Base-by-base conservation (phyloP, 2,888 invertebrate genomes). In the Bimastos eiseni region DNA sequence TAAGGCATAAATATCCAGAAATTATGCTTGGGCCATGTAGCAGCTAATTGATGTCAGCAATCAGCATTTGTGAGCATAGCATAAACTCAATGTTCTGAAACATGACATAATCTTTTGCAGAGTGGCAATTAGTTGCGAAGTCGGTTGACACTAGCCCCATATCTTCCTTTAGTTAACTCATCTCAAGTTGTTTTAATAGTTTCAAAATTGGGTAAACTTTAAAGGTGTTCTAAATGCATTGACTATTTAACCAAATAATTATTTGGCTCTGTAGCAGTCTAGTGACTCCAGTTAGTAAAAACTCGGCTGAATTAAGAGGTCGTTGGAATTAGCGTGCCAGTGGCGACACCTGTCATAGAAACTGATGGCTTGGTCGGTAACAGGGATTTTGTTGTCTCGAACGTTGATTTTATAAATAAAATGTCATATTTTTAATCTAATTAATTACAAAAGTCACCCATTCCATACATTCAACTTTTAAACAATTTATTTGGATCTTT, bases 291-390 rank as follows among this genome's bases (percentile, higher is more conserved):
- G n/a, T n/a, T n/a, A n/a, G n/a, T n/a, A n/a, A n/a, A n/a, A n/a
- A 70, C 49, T 49, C 49, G 2, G n/a, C n/a, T 70, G 15, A 21
- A 21, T 49, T 21, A 49, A n/a, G n/a, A n/a, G n/a, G n/a, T n/a
- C n/a, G n/a, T n/a, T n/a, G n/a, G 24, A 44, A 44, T 44, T 44
- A 19, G 19, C 44, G 55, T 55, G 55, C 70, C 3, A 70, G 70
- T 86, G 86, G 86, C 86, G 86, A 30, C 86, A 86, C 86, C 86
- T 86, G 37, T 86, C 86, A 36, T 86, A 86, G 86, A 86, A 11
- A 86, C 86, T 36, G 86, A 37, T 86, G 86, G 86, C 86, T 86
- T 86, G 36, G 34, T 86, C 30, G 15, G 86, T 86, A 86, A 86
- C 86, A 70, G 70, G 13, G 34, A 84, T 37, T 37, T 37, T 36